These are phyloP conservation scores for Sycobia sp. DNA, from an alignment of 1,140 invertebrate genomes.

Conservation along the genomic window DNA sequence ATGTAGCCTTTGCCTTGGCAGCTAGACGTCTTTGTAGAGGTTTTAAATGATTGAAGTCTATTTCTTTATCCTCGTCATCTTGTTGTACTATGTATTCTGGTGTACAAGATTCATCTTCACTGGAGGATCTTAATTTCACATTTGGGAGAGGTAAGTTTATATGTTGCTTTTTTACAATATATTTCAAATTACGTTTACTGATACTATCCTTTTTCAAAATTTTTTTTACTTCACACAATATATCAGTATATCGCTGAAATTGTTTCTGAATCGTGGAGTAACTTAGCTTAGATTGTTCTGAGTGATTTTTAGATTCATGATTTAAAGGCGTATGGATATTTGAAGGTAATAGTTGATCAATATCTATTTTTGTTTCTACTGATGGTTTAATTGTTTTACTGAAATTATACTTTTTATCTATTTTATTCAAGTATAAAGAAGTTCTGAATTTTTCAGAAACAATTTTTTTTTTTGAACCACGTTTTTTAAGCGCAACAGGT, in stretches of 20 bases:
- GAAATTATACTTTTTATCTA: neutral
- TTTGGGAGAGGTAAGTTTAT: neutral
- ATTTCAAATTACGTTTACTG: conserved; percentile 12
- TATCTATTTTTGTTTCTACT: neutral
- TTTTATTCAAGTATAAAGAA: neutral
- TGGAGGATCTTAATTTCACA: neutral
- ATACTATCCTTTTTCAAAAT: conserved; percentile 8
- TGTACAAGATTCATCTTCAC: neutral
- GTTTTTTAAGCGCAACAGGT: no score
- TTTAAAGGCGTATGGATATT: neutral
- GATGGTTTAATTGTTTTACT: no score
- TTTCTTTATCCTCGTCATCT: neutral
- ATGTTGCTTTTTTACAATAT: conserved; percentile 1
- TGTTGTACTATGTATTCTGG: neutral
- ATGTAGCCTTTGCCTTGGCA: neutral
- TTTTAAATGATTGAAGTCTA: neutral
- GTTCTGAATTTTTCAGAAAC: neutral
- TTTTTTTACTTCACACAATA: conserved; percentile 9
- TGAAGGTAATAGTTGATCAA: no score
- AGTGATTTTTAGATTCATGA: neutral
- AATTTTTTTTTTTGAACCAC: neutral
- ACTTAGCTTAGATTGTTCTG: neutral
- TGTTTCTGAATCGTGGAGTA: neutral
- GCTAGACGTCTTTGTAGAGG: neutral
- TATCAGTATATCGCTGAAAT: neutral